Evolutionary conservation across 2,113 vertebrate species (phyloP).

Genomic region (Myrmophylax atrothorax): DNA sequence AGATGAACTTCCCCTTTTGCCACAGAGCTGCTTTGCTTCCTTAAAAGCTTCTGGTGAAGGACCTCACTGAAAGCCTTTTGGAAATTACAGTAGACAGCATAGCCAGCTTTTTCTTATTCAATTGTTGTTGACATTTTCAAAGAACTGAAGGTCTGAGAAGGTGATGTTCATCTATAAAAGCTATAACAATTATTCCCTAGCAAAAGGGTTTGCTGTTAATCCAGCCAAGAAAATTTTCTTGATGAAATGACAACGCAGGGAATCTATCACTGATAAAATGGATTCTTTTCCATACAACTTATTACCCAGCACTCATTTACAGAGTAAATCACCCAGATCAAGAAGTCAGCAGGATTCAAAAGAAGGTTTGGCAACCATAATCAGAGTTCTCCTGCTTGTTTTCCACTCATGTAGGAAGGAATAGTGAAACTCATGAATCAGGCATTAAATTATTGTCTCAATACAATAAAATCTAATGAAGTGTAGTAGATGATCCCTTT

Average conservation of each 20-base stretch:
- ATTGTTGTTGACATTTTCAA: constrained; percentile 11
- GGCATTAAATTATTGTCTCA: background rate
- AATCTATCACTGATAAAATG: background rate
- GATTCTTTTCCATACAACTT: background rate
- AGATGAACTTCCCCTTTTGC: background rate
- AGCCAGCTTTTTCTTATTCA: background rate
- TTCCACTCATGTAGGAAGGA: background rate
- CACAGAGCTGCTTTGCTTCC: background rate
- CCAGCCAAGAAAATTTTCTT: background rate
- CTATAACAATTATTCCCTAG: background rate
- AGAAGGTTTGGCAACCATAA: background rate
- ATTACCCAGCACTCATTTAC: background rate
- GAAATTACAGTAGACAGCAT: background rate
- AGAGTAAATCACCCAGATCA: background rate
- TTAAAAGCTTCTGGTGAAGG: constrained; percentile 9
- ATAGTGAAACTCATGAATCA: background rate
- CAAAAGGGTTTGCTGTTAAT: background rate
- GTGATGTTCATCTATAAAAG: background rate
- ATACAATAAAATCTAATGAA: background rate
- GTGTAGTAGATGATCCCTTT: background rate
- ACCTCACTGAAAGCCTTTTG: background rate
- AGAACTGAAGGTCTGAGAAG: background rate
- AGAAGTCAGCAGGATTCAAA: background rate
- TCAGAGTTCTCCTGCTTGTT: background rate
- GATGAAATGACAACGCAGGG: background rate